Conservation (phyloP, 2,113 vertebrate genomes). For the Ramphastos sulfuratus region DNA sequence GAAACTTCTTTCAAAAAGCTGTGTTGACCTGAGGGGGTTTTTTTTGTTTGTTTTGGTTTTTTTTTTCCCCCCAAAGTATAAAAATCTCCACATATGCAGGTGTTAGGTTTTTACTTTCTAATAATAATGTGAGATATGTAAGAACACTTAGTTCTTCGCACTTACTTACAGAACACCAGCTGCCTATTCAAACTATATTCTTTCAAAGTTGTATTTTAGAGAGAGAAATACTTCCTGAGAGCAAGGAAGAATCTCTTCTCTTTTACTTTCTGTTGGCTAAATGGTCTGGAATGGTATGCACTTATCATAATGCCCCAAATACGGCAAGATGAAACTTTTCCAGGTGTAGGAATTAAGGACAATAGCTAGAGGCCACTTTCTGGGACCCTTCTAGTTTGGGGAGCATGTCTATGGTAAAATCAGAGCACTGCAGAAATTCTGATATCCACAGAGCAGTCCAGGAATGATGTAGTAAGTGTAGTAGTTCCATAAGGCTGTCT, state of each 20-base stretch:
- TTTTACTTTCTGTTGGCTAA: neutral
- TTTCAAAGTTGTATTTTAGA: neutral
- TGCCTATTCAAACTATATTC: neutral
- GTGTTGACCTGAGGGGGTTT: neutral
- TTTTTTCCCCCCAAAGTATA: neutral
- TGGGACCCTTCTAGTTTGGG: neutral
- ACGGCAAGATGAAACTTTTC: neutral
- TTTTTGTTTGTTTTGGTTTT: neutral
- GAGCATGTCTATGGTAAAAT: neutral
- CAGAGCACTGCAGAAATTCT: neutral
- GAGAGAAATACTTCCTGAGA: neutral
- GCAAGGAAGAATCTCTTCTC: neutral
- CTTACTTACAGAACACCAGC: neutral
- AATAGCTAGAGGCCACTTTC: neutral
- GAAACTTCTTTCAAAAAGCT: constrained; percentile 37
- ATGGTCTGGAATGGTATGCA: neutral
- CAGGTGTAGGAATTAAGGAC: neutral
- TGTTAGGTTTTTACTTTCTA: neutral
- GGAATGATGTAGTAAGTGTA: neutral
- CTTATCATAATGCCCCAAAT: neutral
- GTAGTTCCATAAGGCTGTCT: neutral
- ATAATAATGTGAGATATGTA: constrained; percentile 21
- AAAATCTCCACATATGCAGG: neutral
- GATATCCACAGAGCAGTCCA: neutral
- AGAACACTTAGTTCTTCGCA: neutral